Evolutionary conservation across 1,140 invertebrate species (phyloP).

Genomic region (Harpegnathos saltator): DNA sequence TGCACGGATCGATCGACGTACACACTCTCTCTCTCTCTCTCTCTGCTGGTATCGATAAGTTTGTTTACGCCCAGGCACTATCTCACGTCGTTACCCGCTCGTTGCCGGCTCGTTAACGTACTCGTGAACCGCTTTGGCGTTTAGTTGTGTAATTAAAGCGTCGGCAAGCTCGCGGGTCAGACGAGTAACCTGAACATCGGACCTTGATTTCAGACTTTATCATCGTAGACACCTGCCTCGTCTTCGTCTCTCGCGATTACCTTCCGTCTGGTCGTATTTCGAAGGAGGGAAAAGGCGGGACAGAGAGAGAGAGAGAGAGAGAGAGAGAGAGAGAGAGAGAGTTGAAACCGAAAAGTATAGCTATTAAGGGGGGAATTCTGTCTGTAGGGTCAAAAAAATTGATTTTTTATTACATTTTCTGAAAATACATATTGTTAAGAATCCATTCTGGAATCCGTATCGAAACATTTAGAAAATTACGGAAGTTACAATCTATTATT

Average conservation of each 20-base stretch:
- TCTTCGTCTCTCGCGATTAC: constrained; percentile 19
- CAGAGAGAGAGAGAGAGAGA: neutral
- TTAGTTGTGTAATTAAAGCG: constrained; percentile 71
- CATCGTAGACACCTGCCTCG: neutral
- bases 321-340: neutral
- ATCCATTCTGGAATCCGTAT: too few species aligned
- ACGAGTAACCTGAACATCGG: constrained; percentile 19
- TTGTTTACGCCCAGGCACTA: constrained; percentile 67
- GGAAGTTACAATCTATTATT: too few species aligned
- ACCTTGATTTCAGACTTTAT: constrained; percentile 32
- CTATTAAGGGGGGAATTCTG: too few species aligned
- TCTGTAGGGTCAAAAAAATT: too few species aligned
- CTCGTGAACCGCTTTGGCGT: constrained; percentile 53
- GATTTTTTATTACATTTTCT: too few species aligned
- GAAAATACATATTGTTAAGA: too few species aligned
- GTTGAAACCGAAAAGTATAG: too few species aligned
- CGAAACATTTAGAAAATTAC: too few species aligned
- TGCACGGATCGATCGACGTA: constrained; percentile 53
- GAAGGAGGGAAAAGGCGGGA: neutral
- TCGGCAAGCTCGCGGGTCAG: constrained; percentile 32
- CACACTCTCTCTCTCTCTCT: too few species aligned
- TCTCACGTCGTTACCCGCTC: constrained; percentile 70
- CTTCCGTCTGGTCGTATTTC: neutral
- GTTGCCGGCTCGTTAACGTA: constrained; percentile 72
- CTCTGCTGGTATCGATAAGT: constrained; percentile 70